phyloP scores from a whole-genome alignment of 1,140 invertebrate species.

The Halictus rubicundus region DNA sequence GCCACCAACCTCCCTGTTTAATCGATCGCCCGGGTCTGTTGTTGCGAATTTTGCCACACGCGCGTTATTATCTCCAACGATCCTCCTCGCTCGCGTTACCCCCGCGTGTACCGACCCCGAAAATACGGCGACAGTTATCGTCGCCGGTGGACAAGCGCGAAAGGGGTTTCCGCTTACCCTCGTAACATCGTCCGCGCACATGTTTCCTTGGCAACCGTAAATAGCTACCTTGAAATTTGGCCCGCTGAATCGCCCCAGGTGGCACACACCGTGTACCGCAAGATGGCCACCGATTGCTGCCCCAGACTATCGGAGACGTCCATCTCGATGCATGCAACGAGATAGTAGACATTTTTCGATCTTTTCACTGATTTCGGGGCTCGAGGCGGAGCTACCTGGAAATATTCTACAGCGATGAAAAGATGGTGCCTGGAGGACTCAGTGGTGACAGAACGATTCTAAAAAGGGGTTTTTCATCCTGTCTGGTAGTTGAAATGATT shows the following conservation, averaged over 20 bases:
- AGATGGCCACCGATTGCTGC: not conserved
- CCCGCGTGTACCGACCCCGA: not conserved
- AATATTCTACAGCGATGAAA: too few species aligned
- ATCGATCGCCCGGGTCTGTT: too few species aligned
- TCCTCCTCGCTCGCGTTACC: not conserved
- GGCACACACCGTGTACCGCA: not conserved
- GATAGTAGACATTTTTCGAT: not conserved
- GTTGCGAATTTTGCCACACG: not conserved
- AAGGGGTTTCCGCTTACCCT: constrained; percentile 36
- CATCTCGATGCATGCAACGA: not conserved
- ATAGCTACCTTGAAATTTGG: constrained; percentile 41
- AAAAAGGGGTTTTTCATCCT: too few species aligned
- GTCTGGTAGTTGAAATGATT: too few species aligned
- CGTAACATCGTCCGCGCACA: constrained; percentile 26
- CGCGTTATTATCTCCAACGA: constrained; percentile 8
- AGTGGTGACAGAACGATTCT: too few species aligned
- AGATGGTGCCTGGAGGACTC: too few species aligned
- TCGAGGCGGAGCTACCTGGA: too few species aligned
- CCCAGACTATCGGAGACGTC: not conserved
- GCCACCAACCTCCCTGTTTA: too few species aligned
- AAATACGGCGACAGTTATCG: constrained; percentile 47
- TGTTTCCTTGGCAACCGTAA: constrained; percentile 43
- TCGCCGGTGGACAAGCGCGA: constrained; percentile 27
- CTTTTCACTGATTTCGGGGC: too few species aligned
- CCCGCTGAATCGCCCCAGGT: constrained; percentile 20